These are phyloP conservation scores for Parapsyche elsis DNA, from an alignment of 1,140 invertebrate species.

Conservation along the genomic window DNA sequence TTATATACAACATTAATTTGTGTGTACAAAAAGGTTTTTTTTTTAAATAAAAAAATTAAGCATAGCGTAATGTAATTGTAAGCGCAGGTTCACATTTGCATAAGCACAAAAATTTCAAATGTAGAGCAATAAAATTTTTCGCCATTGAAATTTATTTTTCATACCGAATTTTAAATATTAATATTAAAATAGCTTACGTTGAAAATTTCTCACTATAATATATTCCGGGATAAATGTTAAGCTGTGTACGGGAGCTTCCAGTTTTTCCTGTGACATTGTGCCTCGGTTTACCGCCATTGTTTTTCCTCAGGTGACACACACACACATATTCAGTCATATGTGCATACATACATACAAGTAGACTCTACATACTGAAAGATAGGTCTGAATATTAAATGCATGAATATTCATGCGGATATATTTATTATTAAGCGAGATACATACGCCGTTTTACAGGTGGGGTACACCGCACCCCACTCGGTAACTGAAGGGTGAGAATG, in stretches of 20 bases:
- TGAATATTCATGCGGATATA: conserved; percentile 50
- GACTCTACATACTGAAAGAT: conserved; percentile 8
- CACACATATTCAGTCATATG: background rate
- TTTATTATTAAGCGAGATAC: conserved; percentile 46
- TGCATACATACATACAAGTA: background rate
- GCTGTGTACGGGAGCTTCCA: background rate
- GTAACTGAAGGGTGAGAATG: background rate
- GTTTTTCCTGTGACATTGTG: conserved; percentile 30
- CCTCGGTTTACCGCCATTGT: conserved; percentile 32
- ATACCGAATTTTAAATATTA: too few species aligned
- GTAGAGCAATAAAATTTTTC: too few species aligned
- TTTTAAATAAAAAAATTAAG: too few species aligned
- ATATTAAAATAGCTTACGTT: too few species aligned
- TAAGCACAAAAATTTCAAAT: too few species aligned
- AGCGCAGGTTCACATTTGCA: background rate
- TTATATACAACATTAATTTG: too few species aligned
- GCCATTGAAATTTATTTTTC: too few species aligned
- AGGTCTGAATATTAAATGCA: conserved; percentile 46
- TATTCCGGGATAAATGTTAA: conserved; percentile 7
- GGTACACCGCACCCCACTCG: too few species aligned
- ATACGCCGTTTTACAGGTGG: conserved; percentile 25
- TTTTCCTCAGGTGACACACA: conserved; percentile 9
- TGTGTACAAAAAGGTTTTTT: too few species aligned
- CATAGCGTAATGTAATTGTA: background rate
- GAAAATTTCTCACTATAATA: background rate